Conservation (phyloP, 2,888 invertebrate species). For the Bedellia somnulentella region DNA sequence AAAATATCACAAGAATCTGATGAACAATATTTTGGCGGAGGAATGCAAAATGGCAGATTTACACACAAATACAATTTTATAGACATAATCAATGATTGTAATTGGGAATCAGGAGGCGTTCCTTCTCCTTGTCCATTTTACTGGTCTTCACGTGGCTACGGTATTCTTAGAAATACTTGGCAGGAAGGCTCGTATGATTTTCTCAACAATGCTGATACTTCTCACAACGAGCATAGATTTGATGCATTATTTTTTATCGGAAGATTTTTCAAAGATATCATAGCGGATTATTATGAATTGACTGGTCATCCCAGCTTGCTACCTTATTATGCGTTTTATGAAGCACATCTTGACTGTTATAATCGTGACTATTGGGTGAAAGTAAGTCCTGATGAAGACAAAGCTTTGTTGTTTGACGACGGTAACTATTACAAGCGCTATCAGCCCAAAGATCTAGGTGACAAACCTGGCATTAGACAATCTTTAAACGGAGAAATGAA, state of each 20-base stretch:
- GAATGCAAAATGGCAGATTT: slow-evolving; percentile 50
- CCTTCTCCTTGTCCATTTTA: slow-evolving; percentile 46
- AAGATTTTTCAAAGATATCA: slow-evolving; percentile 23
- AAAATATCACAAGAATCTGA: slow-evolving; percentile 22
- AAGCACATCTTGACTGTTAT: slow-evolving; percentile 46
- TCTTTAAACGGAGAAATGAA: slow-evolving; percentile 45
- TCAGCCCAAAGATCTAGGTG: slow-evolving; percentile 29
- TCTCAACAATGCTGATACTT: slow-evolving; percentile 12
- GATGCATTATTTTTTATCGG: slow-evolving; percentile 45
- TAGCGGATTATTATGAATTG: slow-evolving; percentile 41
- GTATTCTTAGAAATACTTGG: slow-evolving; percentile 44
- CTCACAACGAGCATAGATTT: slow-evolving; percentile 27
- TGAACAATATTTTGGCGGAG: slow-evolving; percentile 45
- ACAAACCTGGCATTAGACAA: slow-evolving; percentile 36
- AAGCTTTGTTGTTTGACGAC: slow-evolving; percentile 40
- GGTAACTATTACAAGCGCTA: slow-evolving; percentile 39
- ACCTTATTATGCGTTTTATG: slow-evolving; percentile 44
- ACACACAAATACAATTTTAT: slow-evolving; percentile 39
- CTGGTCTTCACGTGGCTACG: slow-evolving; percentile 45
- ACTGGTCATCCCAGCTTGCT: slow-evolving; percentile 39
- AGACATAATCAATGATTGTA: slow-evolving; percentile 33
- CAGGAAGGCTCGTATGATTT: slow-evolving; percentile 39
- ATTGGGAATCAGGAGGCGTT: slow-evolving; percentile 40
- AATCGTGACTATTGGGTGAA: slow-evolving; percentile 50
- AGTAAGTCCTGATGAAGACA: slow-evolving; percentile 19